Conservation (phyloP, 2,113 vertebrate species). For the Osmerus mordax region DNA sequence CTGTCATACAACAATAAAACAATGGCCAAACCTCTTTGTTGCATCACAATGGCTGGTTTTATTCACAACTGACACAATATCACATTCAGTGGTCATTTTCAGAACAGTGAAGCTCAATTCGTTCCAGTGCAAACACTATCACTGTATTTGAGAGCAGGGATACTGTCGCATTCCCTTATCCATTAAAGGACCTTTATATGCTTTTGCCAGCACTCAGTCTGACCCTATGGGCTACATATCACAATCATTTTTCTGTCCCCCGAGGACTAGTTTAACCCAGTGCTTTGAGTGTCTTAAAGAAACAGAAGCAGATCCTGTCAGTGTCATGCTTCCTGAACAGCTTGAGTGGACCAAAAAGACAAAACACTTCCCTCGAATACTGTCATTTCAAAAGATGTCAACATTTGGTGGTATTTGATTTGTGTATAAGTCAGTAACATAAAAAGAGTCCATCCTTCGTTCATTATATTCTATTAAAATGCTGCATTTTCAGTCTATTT, state of each 20-base stretch:
- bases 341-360: constrained; percentile 46
- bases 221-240: constrained; percentile 53
- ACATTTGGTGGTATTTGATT: too few species aligned
- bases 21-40: constrained; percentile 59
- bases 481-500: too few species aligned
- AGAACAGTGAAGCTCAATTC: constrained; percentile 38
- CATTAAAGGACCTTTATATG: constrained; percentile 56
- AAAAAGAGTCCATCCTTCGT: too few species aligned
- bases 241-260: constrained; percentile 54
- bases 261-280: constrained; percentile 54
- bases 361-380: constrained; percentile 47
- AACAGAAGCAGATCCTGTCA: constrained; percentile 60
- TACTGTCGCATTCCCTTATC: constrained; percentile 58
- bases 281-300: constrained; percentile 57
- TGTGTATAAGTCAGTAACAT: too few species aligned
- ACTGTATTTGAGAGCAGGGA: constrained; percentile 41
- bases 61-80: constrained; percentile 61
- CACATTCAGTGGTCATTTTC: constrained; percentile 43
- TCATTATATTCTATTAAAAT: too few species aligned
- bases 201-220: constrained; percentile 36
- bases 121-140: constrained; percentile 50
- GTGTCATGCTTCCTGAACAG: constrained; percentile 65
- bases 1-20: constrained; percentile 44
- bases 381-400: constrained; percentile 18
- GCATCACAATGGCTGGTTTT: constrained; percentile 59